Conservation (phyloP, 1,140 invertebrate genomes). For the Penaeus chinensis region DNA sequence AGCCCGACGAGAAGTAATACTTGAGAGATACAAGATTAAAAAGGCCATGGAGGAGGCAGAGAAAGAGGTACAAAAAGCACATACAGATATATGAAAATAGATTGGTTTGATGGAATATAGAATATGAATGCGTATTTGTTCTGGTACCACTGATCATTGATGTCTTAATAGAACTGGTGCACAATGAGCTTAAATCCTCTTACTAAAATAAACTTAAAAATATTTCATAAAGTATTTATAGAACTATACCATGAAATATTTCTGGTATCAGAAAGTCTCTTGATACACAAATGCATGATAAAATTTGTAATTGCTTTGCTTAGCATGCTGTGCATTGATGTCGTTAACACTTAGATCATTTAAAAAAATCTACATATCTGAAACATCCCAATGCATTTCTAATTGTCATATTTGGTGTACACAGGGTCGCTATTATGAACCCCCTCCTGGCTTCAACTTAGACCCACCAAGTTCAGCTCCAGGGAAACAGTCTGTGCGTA, state of each 20-base stretch:
- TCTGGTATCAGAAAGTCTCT: too few species aligned
- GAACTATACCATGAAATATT: too few species aligned
- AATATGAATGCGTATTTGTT: too few species aligned
- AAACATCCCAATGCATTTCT: neutral
- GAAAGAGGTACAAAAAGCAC: conserved; percentile 76
- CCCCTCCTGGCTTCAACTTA: conserved; percentile 50
- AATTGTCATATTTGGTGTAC: neutral
- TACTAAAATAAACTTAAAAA: too few species aligned
- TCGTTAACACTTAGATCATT: neutral
- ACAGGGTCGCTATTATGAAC: conserved; percentile 57
- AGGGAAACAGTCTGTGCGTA: conserved; percentile 53
- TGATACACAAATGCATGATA: conserved; percentile 15
- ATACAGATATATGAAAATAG: too few species aligned
- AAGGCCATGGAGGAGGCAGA: conserved; percentile 94
- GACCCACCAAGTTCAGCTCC: conserved; percentile 53
- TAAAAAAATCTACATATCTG: neutral
- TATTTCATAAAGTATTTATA: too few species aligned
- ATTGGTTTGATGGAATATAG: too few species aligned
- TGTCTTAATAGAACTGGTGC: too few species aligned
- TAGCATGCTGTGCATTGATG: conserved; percentile 31
- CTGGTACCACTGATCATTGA: too few species aligned
- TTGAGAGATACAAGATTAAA: conserved; percentile 94
- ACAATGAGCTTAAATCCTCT: too few species aligned
- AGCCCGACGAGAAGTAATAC: conserved; percentile 84
- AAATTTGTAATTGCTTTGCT: conserved; percentile 20